These are phyloP conservation scores for Stylophora pistillata DNA, from an alignment of 64 coral and sea anemone species.

Conservation along the genomic window DNA sequence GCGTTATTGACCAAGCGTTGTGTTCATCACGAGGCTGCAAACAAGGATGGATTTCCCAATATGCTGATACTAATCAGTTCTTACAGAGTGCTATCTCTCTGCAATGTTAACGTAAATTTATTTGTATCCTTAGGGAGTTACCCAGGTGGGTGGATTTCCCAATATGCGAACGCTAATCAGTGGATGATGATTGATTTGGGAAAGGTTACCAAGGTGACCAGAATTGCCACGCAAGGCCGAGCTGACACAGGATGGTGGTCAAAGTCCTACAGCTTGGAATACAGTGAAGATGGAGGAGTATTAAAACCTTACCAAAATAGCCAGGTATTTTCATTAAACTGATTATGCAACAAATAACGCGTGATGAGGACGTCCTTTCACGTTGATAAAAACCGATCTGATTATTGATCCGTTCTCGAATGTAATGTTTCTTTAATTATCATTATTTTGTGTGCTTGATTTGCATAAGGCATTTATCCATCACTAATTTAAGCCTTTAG, in stretches of 20 bases:
- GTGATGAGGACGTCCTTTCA: too few relatives aligned
- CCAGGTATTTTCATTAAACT: background rate
- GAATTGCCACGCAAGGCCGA: conserved; percentile 19
- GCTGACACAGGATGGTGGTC: conserved; percentile 33
- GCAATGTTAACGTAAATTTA: too few relatives aligned
- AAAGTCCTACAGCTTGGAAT: conserved; percentile 4
- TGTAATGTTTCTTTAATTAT: too few relatives aligned
- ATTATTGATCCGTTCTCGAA: too few relatives aligned
- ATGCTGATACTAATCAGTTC: background rate
- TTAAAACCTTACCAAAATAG: conserved; percentile 19
- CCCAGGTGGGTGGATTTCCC: background rate
- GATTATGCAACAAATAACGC: background rate
- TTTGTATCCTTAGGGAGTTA: background rate
- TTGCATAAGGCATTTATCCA: too few relatives aligned
- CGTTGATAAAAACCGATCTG: too few relatives aligned
- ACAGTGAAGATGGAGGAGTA: conserved; percentile 26
- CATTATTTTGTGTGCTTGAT: too few relatives aligned
- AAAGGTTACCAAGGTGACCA: conserved; percentile 28
- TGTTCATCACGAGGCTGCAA: too few relatives aligned
- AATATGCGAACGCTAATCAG: background rate
- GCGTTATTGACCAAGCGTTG: too few relatives aligned
- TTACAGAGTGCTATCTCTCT: too few relatives aligned
- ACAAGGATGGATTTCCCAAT: conserved; percentile 26
- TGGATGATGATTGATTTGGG: conserved; percentile 39
- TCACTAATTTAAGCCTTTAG: too few relatives aligned